phyloP scores from a whole-genome alignment of 2,797 vertebrate genomes.

The Phrynocephalus guinanensis region DNA sequence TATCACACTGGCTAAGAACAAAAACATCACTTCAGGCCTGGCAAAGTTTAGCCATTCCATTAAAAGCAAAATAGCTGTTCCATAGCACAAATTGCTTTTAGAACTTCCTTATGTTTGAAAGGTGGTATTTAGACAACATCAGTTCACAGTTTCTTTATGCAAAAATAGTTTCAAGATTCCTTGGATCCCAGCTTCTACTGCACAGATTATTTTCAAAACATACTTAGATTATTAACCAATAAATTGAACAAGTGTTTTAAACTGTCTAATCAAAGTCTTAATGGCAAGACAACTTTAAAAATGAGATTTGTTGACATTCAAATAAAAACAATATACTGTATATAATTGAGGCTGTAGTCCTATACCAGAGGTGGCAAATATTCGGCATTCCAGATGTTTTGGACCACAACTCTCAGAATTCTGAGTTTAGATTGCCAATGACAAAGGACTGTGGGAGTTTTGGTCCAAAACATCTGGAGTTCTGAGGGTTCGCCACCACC shows the following conservation, averaged over 20 bases:
- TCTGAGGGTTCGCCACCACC: too few species aligned
- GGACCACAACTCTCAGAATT: too few species aligned
- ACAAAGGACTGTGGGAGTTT: too few species aligned
- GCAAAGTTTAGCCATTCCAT: neutral
- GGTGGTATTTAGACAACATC: neutral
- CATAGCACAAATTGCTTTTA: neutral
- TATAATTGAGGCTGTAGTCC: slow-evolving; percentile 13
- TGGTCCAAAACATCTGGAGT: too few species aligned
- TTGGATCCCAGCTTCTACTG: neutral
- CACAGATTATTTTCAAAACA: neutral
- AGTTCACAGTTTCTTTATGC: neutral
- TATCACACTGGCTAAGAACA: slow-evolving; percentile 15
- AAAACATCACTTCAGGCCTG: neutral
- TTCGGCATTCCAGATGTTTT: too few species aligned
- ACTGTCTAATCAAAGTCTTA: neutral
- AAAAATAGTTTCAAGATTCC: neutral
- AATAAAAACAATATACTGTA: slow-evolving; percentile 33
- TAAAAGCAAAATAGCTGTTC: neutral
- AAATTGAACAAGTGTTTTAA: neutral
- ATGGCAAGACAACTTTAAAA: neutral
- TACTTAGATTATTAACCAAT: neutral
- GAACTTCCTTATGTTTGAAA: neutral
- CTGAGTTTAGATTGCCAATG: too few species aligned
- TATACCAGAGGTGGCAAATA: neutral
- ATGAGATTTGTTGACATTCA: slow-evolving; percentile 10